These are phyloP conservation scores for Synanthedon myopaeformis DNA, from an alignment of 2,888 invertebrate genomes.

Conservation along the genomic window DNA sequence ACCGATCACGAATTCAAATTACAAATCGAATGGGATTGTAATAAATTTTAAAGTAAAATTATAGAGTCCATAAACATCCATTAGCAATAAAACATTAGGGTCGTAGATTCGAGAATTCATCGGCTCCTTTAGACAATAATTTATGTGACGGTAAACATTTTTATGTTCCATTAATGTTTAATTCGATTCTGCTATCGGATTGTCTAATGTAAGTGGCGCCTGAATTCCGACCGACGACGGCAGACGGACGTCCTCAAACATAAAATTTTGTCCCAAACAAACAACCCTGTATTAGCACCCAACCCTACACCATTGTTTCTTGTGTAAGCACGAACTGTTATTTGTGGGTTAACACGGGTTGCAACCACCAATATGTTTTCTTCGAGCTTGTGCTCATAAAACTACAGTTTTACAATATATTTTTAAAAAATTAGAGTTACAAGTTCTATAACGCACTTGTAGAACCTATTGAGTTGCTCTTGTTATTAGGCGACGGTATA, in stretches of 20 bases:
- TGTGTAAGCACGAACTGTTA: slow-evolving; percentile 52
- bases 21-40: slow-evolving; percentile 15
- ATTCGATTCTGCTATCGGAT: slow-evolving; percentile 55
- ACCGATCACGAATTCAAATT: slow-evolving; percentile 17
- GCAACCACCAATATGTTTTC: no score
- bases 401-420: slow-evolving; percentile 41
- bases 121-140: slow-evolving; percentile 60
- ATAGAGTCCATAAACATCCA: slow-evolving; percentile 42
- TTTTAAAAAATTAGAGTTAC: no score
- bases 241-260: slow-evolving; percentile 48
- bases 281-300: slow-evolving; percentile 53
- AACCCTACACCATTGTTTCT: slow-evolving; percentile 43
- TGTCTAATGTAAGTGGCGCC: slow-evolving; percentile 64
- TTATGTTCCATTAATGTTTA: slow-evolving; percentile 61
- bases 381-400: no score
- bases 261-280: slow-evolving; percentile 59
- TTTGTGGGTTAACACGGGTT: slow-evolving; percentile 34
- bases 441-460: no score
- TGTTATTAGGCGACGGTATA: no score
- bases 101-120: slow-evolving; percentile 50
- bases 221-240: slow-evolving; percentile 32
- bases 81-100: slow-evolving; percentile 55
- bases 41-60: slow-evolving; percentile 38
- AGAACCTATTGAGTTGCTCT: no score
- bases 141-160: slow-evolving; percentile 64